Base-by-base conservation (phyloP, 2,113 vertebrate species). In the Pleuronectes platessa region DNA sequence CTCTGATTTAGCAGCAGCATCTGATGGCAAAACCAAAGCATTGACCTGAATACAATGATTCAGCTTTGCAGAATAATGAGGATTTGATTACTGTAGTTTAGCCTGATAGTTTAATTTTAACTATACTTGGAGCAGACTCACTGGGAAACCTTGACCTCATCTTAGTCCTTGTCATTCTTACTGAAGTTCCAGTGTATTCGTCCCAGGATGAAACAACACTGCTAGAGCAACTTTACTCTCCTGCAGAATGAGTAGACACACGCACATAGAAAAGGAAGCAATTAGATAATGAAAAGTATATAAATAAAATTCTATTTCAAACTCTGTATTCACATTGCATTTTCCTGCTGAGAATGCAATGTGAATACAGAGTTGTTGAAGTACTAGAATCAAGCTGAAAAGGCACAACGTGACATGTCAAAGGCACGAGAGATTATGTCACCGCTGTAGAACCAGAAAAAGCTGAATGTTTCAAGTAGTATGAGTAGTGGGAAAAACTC, bases 91-190 rank as follows among this genome's bases (percentile, higher is more conserved):
- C 51, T 10, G 14, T 26, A 20, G 47, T 51, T 18, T 51, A 51
- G 14, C 5, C 47, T 20, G 1, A 53, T 51, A 17, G 31, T 70
- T 26, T 14, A 1, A 27, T 60, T 66, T 47, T 8, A 31, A 45
- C 21, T 7, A 3, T 59, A 14, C 1, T 40, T 37, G 42, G 21
- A 53, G 18, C 42, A 54, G 2, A 78, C 60, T 89, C 31, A 86
- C 84, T 55, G n/a, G 60, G 51, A 66, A 58, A 67, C 49, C 67
- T 70, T 55, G 72, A 71, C 23, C 11, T 82, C 81, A 82, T 86
- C 18, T 65, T 71, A 68, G 55, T 62, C 17, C 55, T 7, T 40
- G 15, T 65, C 12, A 2, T 3, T 53, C 37, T 24, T 2, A 21
- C 13, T 58, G 23, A 40, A 62, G 31, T 40, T 61, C 61, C 20